Conservation (phyloP, 2,888 invertebrate genomes). For the Mayetiola destructor region DNA sequence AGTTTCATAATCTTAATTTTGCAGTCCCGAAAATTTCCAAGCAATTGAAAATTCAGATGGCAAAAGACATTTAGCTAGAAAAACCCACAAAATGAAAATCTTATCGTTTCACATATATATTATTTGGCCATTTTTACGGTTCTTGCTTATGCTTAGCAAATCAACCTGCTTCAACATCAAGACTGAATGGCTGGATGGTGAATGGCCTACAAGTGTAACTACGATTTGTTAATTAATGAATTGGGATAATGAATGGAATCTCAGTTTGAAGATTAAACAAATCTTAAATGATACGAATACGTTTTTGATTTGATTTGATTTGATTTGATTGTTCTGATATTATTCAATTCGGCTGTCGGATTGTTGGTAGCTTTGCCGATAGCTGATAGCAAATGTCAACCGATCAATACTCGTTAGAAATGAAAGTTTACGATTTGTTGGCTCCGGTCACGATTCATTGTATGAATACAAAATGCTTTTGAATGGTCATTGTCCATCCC, state of each 20-base stretch:
- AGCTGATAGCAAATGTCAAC: neutral
- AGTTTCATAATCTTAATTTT: no score
- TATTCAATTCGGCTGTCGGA: neutral
- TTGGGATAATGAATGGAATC: constrained; percentile 1
- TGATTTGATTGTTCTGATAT: no score
- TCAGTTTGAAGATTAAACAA: neutral
- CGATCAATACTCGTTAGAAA: neutral
- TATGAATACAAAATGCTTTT: neutral
- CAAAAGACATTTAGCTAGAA: no score
- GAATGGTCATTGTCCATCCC: no score
- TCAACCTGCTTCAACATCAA: no score
- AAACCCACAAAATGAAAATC: no score
- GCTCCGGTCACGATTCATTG: neutral
- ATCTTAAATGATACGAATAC: neutral
- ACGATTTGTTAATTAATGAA: constrained; percentile 14
- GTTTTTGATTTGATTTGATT: no score
- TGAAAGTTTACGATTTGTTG: constrained; percentile 10
- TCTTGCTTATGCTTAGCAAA: no score
- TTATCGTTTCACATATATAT: no score
- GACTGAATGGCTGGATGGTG: neutral
- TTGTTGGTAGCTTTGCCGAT: neutral
- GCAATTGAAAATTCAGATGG: no score
- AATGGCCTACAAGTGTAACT: neutral
- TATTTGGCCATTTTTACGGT: no score
- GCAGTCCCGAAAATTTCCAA: no score